phyloP scores from a whole-genome alignment of 2,797 vertebrate species.

The Dicrostonyx torquatus region DNA sequence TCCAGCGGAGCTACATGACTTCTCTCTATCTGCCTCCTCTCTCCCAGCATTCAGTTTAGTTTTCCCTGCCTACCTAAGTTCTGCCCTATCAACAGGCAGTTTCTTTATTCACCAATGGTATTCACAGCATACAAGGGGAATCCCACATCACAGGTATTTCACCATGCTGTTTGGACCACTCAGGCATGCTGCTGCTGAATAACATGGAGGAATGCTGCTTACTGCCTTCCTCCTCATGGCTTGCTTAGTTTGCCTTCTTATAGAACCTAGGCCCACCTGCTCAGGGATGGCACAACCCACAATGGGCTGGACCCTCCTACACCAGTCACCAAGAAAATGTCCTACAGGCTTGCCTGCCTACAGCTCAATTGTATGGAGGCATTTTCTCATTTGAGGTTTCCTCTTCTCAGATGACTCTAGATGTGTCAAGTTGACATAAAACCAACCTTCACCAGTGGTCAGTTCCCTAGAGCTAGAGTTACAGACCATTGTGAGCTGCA shows the following conservation, averaged over 20 bases:
- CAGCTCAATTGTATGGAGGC: neutral
- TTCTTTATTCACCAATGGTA: too few relatives aligned
- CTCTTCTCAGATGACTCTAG: neutral
- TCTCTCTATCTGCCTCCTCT: too few relatives aligned
- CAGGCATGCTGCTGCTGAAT: neutral
- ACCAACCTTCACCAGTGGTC: too few relatives aligned
- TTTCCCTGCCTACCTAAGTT: too few relatives aligned
- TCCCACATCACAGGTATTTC: neutral
- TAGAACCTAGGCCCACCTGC: neutral
- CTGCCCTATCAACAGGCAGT: too few relatives aligned
- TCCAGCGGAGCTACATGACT: too few relatives aligned
- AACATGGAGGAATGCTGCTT: neutral
- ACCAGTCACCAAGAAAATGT: neutral
- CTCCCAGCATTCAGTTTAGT: too few relatives aligned
- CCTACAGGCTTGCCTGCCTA: neutral
- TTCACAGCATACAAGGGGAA: too few relatives aligned
- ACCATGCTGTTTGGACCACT: neutral
- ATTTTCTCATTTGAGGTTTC: neutral
- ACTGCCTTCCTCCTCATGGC: neutral
- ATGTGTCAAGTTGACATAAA: neutral
- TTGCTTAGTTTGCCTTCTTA: neutral
- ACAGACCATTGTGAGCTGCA: neutral
- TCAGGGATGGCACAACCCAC: neutral
- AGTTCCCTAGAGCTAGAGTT: neutral
- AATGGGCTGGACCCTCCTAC: neutral